A percentile compares a stretch with the other conserved stretches of the same genome.
phyloP scores from a whole-genome alignment of 2,113 vertebrate genomes.

The Syrrhaptes paradoxus region DNA sequence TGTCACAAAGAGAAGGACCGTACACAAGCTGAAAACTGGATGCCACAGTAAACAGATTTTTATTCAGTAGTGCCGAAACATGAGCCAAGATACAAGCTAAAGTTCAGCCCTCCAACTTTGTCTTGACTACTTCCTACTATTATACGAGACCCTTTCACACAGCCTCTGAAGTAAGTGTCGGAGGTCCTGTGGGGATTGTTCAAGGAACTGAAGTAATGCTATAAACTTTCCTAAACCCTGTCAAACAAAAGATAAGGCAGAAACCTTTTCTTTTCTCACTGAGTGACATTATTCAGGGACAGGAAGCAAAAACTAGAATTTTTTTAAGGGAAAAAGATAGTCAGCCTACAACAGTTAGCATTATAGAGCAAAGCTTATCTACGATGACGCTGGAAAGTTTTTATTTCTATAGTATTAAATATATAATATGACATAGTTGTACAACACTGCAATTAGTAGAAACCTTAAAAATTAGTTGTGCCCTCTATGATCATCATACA shows the following conservation, averaged over 20 bases:
- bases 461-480: not conserved
- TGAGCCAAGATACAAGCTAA: not conserved
- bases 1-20: not conserved
- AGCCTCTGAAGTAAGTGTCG: conserved; percentile 65
- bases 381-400: fast-evolving
- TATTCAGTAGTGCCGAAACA: conserved; percentile 20
- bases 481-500: not conserved
- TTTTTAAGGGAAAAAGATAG: not conserved
- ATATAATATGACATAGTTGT: not conserved
- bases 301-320: conserved; percentile 56
- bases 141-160: conserved; percentile 56
- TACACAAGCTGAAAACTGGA: not conserved
- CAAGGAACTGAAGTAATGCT: conserved; percentile 78
- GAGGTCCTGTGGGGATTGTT: conserved; percentile 54
- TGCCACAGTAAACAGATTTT: not conserved
- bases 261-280: conserved; percentile 70
- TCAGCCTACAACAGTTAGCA: not conserved
- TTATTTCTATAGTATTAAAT: not conserved
- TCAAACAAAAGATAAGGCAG: conserved; percentile 73
- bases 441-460: not conserved
- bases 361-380: not conserved
- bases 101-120: conserved; percentile 48
- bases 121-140: conserved; percentile 72
- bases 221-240: conserved; percentile 54
- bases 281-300: conserved; percentile 53